Evolutionary conservation across 2,797 vertebrate genomes (phyloP).

Genomic region (Acridotheres tristis): DNA sequence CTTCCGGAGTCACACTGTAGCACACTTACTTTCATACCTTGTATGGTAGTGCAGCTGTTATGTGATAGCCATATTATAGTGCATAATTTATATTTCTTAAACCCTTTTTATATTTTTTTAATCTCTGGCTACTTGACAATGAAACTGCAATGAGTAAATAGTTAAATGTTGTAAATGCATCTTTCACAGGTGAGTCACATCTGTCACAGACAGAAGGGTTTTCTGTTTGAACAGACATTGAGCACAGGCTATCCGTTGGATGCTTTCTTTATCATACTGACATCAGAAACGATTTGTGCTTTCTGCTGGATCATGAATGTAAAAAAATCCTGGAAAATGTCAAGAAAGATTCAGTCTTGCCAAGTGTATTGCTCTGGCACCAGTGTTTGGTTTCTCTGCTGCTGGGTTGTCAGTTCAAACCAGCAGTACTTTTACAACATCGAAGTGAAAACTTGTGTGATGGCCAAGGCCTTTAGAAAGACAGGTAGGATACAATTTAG

Average conservation of each 20-base stretch:
- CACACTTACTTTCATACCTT: background rate
- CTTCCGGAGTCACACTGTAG: background rate
- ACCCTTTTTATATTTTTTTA: background rate
- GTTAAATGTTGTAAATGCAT: background rate
- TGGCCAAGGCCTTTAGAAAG: background rate
- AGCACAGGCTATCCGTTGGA: background rate
- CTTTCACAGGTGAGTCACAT: background rate
- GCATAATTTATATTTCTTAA: background rate
- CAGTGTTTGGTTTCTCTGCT: background rate
- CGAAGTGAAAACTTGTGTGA: background rate
- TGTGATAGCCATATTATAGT: background rate
- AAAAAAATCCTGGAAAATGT: background rate
- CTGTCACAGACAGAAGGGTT: background rate
- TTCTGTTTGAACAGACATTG: background rate
- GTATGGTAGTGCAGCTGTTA: background rate
- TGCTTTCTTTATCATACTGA: background rate
- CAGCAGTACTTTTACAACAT: background rate
- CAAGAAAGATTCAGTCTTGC: background rate
- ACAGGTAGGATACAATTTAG: background rate
- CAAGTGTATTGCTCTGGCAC: background rate
- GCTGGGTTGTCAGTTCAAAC: background rate
- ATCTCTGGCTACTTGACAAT: background rate
- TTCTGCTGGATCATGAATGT: background rate
- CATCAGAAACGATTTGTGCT: background rate
- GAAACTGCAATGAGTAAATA: background rate